Conservation (phyloP, 2,888 invertebrate genomes). For the Dysmachus trigonus region DNA sequence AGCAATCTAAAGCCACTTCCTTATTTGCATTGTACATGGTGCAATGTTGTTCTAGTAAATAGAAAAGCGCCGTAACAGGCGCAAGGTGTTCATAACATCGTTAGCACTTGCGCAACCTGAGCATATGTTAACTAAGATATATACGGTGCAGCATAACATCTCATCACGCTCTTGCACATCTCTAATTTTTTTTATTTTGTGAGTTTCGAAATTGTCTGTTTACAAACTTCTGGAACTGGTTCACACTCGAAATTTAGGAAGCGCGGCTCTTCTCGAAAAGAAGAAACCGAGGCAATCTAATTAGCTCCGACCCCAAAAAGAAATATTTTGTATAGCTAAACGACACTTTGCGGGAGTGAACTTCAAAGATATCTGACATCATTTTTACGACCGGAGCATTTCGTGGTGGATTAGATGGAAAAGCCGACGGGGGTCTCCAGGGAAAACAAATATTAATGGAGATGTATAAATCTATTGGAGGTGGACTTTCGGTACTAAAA, state of each 20-base stretch:
- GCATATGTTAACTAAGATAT: neutral
- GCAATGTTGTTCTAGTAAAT: neutral
- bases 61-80: neutral
- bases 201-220: neutral
- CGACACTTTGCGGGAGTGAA: neutral
- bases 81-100: neutral
- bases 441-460: neutral
- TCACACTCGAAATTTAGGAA: neutral
- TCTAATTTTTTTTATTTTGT: neutral
- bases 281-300: neutral
- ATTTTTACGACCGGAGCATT: neutral
- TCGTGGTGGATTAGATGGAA: neutral
- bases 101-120: neutral
- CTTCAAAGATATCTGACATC: neutral
- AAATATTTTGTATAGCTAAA: neutral
- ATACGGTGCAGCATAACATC: neutral
- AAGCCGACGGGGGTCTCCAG: neutral
- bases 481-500: neutral
- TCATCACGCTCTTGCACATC: neutral
- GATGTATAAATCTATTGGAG: neutral
- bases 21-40: constrained; percentile 4
- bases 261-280: neutral
- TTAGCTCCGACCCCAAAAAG: neutral
- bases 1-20: neutral
- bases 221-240: neutral